Conservation (phyloP, 2,113 vertebrate species). For the Ailurus styani region DNA sequence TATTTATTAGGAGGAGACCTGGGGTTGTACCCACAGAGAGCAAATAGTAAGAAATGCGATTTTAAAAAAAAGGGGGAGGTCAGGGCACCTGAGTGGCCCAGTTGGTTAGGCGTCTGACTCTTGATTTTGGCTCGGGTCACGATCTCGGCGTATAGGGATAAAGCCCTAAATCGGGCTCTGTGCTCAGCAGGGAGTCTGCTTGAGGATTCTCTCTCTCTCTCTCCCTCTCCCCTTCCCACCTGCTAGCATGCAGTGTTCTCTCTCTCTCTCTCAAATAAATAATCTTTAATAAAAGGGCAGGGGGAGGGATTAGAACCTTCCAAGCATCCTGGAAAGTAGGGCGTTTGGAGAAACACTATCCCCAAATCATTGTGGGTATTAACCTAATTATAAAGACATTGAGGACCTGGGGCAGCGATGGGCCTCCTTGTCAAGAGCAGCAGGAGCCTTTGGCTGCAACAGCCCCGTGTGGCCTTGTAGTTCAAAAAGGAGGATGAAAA, state of each 20-base stretch:
- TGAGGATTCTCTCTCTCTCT: neutral
- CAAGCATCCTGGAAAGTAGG: constrained; percentile 21
- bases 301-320: neutral
- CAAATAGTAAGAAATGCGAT: constrained; percentile 6
- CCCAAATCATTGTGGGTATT: neutral
- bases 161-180: neutral
- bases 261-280: neutral
- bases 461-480: neutral
- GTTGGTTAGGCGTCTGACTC: neutral
- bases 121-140: neutral
- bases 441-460: neutral
- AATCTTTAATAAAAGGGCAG: neutral
- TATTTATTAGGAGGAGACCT: constrained; percentile 20
- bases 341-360: constrained; percentile 1
- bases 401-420: neutral
- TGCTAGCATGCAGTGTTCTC: too few species aligned
- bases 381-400: constrained; percentile 23
- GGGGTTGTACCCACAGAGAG: neutral
- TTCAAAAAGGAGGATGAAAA: neutral
- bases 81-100: neutral
- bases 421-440: neutral
- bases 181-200: neutral
- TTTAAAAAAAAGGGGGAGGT: neutral
- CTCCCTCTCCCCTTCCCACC: neutral
- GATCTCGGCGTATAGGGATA: neutral